These are phyloP conservation scores for Notothenia coriiceps DNA, from an alignment of 2,113 vertebrate species.

Conservation along the genomic window DNA sequence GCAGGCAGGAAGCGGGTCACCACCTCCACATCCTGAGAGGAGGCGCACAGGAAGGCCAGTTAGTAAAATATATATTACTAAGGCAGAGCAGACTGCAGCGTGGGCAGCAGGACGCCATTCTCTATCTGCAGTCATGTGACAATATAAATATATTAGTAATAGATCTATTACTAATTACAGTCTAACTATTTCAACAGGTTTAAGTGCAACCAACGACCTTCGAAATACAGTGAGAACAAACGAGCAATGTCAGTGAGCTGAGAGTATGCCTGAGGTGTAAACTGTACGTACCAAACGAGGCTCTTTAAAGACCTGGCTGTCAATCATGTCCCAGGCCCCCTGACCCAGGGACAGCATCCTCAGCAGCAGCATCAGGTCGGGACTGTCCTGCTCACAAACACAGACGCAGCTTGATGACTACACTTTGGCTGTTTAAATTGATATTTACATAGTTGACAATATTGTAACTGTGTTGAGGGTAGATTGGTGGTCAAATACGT, in stretches of 20 bases:
- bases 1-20: conserved; percentile 94
- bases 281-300: conserved; percentile 89
- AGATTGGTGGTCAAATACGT: too few relatives aligned
- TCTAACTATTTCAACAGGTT: neutral
- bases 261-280: neutral
- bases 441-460: too few relatives aligned
- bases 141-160: too few relatives aligned
- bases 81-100: conserved; percentile 44
- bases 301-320: conserved; percentile 99
- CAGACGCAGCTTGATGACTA: neutral
- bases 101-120: conserved; percentile 96
- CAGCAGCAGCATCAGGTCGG: conserved; percentile 92
- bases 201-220: too few relatives aligned
- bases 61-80: too few relatives aligned
- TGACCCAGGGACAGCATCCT: conserved; percentile 96
- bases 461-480: too few relatives aligned
- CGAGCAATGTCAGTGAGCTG: too few relatives aligned
- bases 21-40: conserved; percentile 89
- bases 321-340: conserved; percentile 99
- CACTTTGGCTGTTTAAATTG: neutral
- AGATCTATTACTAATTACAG: too few relatives aligned
- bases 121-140: conserved; percentile 85
- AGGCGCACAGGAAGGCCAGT: neutral
- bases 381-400: conserved; percentile 89
- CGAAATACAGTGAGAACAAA: neutral